phyloP scores from a whole-genome alignment of 2,888 invertebrate species.

The Atrina japonica region DNA sequence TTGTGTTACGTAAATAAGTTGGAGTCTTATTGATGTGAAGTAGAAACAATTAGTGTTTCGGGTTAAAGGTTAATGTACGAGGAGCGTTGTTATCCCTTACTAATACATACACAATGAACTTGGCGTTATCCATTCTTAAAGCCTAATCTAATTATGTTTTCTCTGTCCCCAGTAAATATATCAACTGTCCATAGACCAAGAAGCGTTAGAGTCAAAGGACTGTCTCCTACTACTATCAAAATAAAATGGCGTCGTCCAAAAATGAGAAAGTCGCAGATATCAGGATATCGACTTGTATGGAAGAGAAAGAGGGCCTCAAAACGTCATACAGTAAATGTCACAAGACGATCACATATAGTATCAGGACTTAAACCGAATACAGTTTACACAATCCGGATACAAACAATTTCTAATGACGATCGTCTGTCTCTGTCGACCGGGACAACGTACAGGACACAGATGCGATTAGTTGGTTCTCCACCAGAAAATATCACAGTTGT shows the following conservation, averaged over 20 bases:
- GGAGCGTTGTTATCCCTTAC: no score
- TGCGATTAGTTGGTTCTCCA: not conserved
- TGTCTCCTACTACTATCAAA: slow-evolving; percentile 31
- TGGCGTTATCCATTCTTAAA: no score
- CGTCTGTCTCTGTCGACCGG: slow-evolving; percentile 16
- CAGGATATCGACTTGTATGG: slow-evolving; percentile 35
- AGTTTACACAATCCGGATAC: slow-evolving; percentile 48
- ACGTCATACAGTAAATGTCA: slow-evolving; percentile 23
- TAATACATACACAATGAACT: no score
- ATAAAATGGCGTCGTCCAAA: slow-evolving; percentile 41
- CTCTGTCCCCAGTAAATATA: no score
- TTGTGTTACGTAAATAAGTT: no score
- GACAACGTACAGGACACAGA: slow-evolving; percentile 19
- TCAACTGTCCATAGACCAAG: slow-evolving; percentile 17
- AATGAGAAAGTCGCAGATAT: slow-evolving; percentile 11
- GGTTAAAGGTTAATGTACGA: no score
- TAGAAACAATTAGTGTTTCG: no score
- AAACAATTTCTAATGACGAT: slow-evolving; percentile 30
- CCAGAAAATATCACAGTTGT: slow-evolving; percentile 28
- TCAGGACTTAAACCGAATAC: slow-evolving; percentile 47
- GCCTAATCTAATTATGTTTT: no score
- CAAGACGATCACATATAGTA: slow-evolving; percentile 35
- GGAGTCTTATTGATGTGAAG: no score
- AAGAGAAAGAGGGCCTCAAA: slow-evolving; percentile 12
- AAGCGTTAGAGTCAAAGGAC: slow-evolving; percentile 27